A percentile compares a stretch with the other conserved stretches of the same genome.
Evolutionary conservation across 2,797 vertebrate species (phyloP).

Genomic region (Etheostoma perlongum): DNA sequence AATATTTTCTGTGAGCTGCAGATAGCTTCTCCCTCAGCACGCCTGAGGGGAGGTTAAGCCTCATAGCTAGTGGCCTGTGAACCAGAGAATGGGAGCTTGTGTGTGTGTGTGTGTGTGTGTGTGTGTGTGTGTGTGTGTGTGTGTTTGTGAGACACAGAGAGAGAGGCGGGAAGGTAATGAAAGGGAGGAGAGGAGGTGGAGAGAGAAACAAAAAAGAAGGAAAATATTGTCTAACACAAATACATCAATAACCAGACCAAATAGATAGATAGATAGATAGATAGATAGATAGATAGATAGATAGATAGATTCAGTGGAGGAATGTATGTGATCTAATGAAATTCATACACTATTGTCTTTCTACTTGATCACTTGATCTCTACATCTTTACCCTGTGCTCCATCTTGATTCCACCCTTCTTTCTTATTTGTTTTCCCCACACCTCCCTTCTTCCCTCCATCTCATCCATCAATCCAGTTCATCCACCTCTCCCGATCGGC

Average conservation of each 20-base stretch:
- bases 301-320: background rate
- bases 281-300: background rate
- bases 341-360: slow-evolving; percentile 32
- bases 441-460: slow-evolving; percentile 15
- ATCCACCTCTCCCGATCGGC: slow-evolving; percentile 59
- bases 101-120: slow-evolving; percentile 44
- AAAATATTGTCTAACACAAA: slow-evolving; percentile 19
- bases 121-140: slow-evolving; percentile 44
- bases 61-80: slow-evolving; percentile 63
- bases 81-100: slow-evolving; percentile 45
- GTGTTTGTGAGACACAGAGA: slow-evolving; percentile 16
- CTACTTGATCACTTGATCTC: slow-evolving; percentile 11
- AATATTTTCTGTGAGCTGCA: slow-evolving; percentile 70
- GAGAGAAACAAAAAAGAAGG: background rate
- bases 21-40: slow-evolving; percentile 66
- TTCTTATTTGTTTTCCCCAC: slow-evolving; percentile 26
- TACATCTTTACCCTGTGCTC: slow-evolving; percentile 10
- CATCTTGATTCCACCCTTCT: slow-evolving; percentile 7
- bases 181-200: slow-evolving; percentile 19
- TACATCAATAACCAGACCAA: background rate
- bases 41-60: slow-evolving; percentile 65
- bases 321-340: slow-evolving; percentile 31
- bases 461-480: slow-evolving; percentile 57
- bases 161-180: background rate
- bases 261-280: background rate